Evolutionary conservation across 2,113 vertebrate species (phyloP).

Genomic region (Grallaria varia): DNA sequence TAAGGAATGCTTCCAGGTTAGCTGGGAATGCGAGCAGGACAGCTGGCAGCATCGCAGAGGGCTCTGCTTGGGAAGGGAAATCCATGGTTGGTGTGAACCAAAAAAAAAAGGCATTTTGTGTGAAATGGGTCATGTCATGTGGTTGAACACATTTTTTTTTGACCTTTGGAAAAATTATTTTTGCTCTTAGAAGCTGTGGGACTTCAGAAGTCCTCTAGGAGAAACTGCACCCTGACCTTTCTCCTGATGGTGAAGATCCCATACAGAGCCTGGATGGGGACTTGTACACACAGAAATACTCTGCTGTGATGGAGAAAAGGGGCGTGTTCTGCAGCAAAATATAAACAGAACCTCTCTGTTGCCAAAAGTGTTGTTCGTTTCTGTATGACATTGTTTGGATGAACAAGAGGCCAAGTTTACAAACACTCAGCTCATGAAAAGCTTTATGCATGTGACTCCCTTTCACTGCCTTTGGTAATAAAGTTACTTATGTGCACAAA

Average conservation of each 20-base stretch:
- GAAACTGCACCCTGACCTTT: not conserved
- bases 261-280: not conserved
- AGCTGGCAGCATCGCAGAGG: not conserved
- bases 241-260: not conserved
- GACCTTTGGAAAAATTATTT: not conserved
- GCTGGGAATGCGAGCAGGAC: not conserved
- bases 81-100: not conserved
- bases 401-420: not conserved
- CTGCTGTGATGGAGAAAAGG: not conserved
- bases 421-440: not conserved
- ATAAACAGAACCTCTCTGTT: not conserved
- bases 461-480: not conserved
- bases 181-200: not conserved
- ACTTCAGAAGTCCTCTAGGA: not conserved
- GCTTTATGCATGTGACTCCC: not conserved
- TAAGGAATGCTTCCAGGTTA: not conserved
- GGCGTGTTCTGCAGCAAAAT: not conserved
- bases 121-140: not conserved
- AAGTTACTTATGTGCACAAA: not conserved
- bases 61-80: not conserved
- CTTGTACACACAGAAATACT: not conserved
- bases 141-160: not conserved
- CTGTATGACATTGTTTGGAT: not conserved
- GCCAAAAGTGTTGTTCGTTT: not conserved
- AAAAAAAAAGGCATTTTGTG: not conserved